Evolutionary conservation across 2,113 vertebrate genomes (phyloP).

Genomic region (Ceyx melanurus): DNA sequence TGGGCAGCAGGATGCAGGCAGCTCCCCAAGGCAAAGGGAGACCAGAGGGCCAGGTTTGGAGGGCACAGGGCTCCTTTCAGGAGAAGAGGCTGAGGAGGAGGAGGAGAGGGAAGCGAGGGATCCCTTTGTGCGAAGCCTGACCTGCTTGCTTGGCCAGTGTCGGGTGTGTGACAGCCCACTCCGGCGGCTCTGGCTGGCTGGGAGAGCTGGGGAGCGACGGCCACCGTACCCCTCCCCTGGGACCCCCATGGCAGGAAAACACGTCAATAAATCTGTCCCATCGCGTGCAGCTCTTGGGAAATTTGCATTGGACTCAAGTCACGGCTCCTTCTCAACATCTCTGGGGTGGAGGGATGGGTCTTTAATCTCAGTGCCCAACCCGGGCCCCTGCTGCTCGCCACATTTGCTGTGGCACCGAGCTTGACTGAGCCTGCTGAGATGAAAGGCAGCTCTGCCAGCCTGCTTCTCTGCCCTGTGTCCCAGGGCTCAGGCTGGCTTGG

Average conservation of each 20-base stretch:
- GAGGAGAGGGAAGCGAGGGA: not conserved
- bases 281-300: not conserved
- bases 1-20: not conserved
- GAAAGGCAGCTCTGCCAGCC: not conserved
- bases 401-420: not conserved
- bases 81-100: not conserved
- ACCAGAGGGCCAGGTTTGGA: not conserved
- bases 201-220: not conserved
- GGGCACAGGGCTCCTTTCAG: not conserved
- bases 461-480: fast-evolving
- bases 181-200: not conserved
- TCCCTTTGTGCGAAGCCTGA: not conserved
- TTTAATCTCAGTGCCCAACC: not conserved
- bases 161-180: fast-evolving
- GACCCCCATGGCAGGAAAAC: not conserved
- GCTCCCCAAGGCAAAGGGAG: not conserved
- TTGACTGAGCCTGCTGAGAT: not conserved
- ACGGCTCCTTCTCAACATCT: not conserved
- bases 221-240: not conserved
- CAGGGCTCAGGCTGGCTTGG: fast-evolving
- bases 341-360: not conserved
- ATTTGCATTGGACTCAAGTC: not conserved
- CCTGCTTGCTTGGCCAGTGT: fast-evolving
- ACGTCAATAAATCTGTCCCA: not conserved
- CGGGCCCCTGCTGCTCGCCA: not conserved